Conservation (phyloP, 2,888 invertebrate genomes). For the Omphaloscelis lunosa region DNA sequence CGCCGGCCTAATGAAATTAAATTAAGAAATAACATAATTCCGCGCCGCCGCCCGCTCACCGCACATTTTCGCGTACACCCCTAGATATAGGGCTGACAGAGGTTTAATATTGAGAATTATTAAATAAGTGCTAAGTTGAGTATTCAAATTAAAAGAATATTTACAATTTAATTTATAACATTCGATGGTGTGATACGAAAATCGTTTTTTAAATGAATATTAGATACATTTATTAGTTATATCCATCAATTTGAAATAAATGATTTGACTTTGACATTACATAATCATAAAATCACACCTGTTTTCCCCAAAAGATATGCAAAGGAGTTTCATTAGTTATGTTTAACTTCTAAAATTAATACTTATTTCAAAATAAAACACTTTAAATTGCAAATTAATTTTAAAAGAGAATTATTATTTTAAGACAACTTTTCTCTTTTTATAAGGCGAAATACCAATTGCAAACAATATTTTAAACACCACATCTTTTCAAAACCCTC, state of each 20-base stretch:
- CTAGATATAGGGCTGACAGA: slow-evolving; percentile 59
- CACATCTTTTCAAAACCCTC: not conserved
- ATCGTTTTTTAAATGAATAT: not conserved
- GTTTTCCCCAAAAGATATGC: not conserved
- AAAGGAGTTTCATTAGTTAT: not conserved
- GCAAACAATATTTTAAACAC: not conserved
- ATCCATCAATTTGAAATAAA: too few relatives aligned
- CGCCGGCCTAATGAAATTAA: slow-evolving; percentile 86
- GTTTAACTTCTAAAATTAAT: not conserved
- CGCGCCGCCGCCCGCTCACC: slow-evolving; percentile 69
- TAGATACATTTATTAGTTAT: not conserved
- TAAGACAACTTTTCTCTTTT: not conserved
- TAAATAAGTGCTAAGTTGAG: not conserved
- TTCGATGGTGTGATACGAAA: not conserved
- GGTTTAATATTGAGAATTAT: not conserved
- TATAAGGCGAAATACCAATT: not conserved
- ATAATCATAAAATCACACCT: not conserved
- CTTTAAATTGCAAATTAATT: too few relatives aligned
- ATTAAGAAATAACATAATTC: slow-evolving; percentile 87
- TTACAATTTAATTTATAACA: not conserved
- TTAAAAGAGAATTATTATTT: not conserved
- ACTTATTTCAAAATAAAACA: too few relatives aligned
- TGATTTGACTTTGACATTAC: too few relatives aligned
- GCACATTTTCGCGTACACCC: slow-evolving; percentile 68
- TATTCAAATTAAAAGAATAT: not conserved